Conservation (phyloP, 1,140 invertebrate species). For the Pseudomyrmex dendroicus region DNA sequence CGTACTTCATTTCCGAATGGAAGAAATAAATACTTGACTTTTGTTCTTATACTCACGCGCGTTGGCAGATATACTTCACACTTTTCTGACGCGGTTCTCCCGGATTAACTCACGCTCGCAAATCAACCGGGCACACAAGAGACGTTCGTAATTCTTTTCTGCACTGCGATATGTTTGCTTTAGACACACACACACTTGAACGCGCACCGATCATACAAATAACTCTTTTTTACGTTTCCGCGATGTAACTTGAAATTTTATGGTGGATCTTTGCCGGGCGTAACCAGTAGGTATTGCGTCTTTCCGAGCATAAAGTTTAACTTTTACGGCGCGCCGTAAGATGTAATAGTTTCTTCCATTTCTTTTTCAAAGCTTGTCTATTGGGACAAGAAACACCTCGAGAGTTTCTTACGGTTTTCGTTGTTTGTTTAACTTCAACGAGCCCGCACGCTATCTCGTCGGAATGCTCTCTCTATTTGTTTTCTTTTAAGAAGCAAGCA, state of each 20-base stretch:
- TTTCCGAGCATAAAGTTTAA: slow-evolving; percentile 42
- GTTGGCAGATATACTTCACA: background rate
- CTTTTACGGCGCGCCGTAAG: slow-evolving; percentile 35
- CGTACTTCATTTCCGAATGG: background rate
- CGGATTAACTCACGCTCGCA: slow-evolving; percentile 21
- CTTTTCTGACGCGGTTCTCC: background rate
- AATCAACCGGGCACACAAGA: slow-evolving; percentile 36
- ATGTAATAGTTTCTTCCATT: slow-evolving; percentile 12
- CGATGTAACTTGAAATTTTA: slow-evolving; percentile 32
- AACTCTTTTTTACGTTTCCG: slow-evolving; percentile 17
- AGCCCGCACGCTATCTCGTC: slow-evolving; percentile 15
- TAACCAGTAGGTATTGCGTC: slow-evolving; percentile 28
- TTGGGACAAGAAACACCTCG: slow-evolving; percentile 31
- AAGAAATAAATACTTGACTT: background rate
- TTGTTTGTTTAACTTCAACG: slow-evolving; percentile 54
- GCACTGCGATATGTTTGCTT: slow-evolving; percentile 17
- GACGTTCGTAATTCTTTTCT: background rate
- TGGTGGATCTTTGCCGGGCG: background rate
- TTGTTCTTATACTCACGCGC: background rate
- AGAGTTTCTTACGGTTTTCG: slow-evolving; percentile 49
- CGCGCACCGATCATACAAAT: slow-evolving; percentile 1
- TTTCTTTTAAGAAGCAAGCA: slow-evolving; percentile 44
- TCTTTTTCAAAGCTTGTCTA: background rate
- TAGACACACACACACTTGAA: slow-evolving; percentile 14
- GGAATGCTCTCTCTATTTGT: slow-evolving; percentile 47